phyloP scores from a whole-genome alignment of 2,888 invertebrate species.

The Lasioglossum oenotherae region DNA sequence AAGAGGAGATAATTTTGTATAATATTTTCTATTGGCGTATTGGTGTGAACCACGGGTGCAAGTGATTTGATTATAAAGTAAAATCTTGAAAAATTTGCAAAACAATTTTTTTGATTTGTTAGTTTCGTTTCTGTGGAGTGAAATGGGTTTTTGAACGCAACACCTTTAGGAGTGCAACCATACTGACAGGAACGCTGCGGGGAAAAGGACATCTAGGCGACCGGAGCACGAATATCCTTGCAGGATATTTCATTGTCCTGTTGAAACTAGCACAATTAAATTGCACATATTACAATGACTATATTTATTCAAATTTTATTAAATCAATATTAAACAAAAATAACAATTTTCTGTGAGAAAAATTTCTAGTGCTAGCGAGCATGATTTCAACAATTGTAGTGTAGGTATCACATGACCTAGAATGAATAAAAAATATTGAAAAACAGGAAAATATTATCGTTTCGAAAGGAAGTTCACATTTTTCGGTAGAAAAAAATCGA shows the following conservation, averaged over 20 bases:
- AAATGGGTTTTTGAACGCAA: neutral
- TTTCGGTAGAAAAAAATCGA: neutral
- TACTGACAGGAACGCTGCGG: conserved; percentile 24
- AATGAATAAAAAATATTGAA: neutral
- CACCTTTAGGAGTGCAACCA: conserved; percentile 53
- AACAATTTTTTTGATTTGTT: neutral
- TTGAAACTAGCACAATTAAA: neutral
- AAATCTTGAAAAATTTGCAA: neutral
- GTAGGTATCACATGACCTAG: neutral
- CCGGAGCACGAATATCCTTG: neutral
- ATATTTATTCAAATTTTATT: neutral
- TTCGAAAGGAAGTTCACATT: neutral
- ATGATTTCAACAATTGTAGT: neutral
- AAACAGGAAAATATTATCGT: neutral
- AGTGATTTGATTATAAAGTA: neutral
- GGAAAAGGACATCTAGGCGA: conserved; percentile 18
- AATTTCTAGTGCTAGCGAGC: neutral
- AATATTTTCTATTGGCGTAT: neutral
- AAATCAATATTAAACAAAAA: too few species aligned
- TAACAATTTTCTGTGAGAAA: too few species aligned
- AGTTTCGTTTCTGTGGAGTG: neutral
- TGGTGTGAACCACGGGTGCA: neutral
- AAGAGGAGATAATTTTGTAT: neutral
- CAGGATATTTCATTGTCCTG: neutral
- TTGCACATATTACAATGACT: neutral